phyloP scores from a whole-genome alignment of 2,888 invertebrate genomes.

The Stictocephala bisonia region DNA sequence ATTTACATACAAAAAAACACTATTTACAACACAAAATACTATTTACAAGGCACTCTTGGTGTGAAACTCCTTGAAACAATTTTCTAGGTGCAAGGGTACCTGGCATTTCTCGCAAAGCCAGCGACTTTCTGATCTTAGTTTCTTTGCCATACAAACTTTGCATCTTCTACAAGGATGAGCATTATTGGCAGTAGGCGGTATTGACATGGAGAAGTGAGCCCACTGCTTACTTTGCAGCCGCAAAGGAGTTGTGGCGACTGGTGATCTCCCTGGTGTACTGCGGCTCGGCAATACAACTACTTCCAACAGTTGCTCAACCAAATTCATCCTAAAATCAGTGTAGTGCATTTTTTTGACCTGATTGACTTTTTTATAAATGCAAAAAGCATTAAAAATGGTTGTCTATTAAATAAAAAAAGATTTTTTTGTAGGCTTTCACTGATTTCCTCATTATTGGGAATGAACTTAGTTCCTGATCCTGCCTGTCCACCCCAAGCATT shows the following conservation, averaged over 20 bases:
- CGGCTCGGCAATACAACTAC: neutral
- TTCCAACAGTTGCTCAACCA: conserved; percentile 28
- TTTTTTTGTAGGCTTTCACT: conserved; percentile 31
- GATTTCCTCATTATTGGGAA: conserved; percentile 30
- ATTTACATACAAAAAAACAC: too few species aligned
- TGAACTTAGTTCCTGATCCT: conserved; percentile 37
- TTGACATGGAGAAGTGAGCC: conserved; percentile 41
- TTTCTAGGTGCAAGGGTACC: conserved; percentile 33
- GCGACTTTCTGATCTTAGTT: conserved; percentile 23
- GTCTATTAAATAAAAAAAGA: conserved; percentile 40
- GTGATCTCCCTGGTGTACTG: conserved; percentile 18
- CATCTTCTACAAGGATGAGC: conserved; percentile 24
- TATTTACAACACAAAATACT: too few species aligned
- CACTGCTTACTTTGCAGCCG: conserved; percentile 43
- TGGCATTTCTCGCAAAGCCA: conserved; percentile 29
- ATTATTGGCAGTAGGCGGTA: conserved; percentile 28
- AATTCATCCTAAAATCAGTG: conserved; percentile 20
- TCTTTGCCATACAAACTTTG: conserved; percentile 29
- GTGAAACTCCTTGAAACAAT: conserved; percentile 34
- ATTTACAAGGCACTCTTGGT: too few species aligned
- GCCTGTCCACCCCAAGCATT: conserved; percentile 33
- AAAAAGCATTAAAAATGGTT: conserved; percentile 33
- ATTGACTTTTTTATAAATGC: conserved; percentile 23
- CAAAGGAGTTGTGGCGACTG: conserved; percentile 1
- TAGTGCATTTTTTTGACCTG: conserved; percentile 23